phyloP scores from a whole-genome alignment of 2,888 invertebrate species.

The Andrena hattorfiana region DNA sequence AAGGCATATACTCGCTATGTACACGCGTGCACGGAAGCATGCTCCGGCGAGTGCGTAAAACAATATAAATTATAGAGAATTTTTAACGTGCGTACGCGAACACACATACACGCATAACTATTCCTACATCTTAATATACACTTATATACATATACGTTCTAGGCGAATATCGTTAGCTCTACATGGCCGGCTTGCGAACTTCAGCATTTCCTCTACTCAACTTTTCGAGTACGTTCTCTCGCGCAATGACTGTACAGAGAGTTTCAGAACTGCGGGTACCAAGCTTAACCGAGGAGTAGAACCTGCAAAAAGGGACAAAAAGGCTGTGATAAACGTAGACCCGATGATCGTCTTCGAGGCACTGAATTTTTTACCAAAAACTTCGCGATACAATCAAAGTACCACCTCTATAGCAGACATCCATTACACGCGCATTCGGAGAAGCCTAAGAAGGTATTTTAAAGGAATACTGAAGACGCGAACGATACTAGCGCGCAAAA shows the following conservation, averaged over 20 bases:
- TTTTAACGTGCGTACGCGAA: conserved; percentile 50
- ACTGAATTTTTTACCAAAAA: too few relatives aligned
- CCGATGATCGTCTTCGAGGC: too few relatives aligned
- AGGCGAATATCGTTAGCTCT: conserved; percentile 44
- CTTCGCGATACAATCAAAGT: too few relatives aligned
- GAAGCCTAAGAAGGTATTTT: too few relatives aligned
- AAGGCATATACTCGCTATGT: conserved; percentile 52
- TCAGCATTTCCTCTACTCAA: conserved; percentile 49
- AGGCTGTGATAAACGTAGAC: not conserved
- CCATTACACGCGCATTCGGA: too few relatives aligned
- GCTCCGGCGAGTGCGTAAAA: conserved; percentile 29
- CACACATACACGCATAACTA: conserved; percentile 35
- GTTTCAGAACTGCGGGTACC: not conserved
- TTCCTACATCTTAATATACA: conserved; percentile 45
- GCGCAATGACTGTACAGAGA: conserved; percentile 19
- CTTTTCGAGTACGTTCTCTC: conserved; percentile 31
- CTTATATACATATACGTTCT: conserved; percentile 45
- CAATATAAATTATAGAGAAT: conserved; percentile 38
- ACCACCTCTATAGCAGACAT: too few relatives aligned
- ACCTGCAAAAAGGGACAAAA: not conserved
- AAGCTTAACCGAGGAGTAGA: not conserved
- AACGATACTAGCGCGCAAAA: too few relatives aligned
- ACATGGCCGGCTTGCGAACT: conserved; percentile 37
- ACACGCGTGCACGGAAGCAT: conserved; percentile 28
- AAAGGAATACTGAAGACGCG: too few relatives aligned